Evolutionary conservation across 2,113 vertebrate genomes (phyloP), one percentile per base, ranked within the genome.

Genomic region (Otolemur garnettii): DNA sequence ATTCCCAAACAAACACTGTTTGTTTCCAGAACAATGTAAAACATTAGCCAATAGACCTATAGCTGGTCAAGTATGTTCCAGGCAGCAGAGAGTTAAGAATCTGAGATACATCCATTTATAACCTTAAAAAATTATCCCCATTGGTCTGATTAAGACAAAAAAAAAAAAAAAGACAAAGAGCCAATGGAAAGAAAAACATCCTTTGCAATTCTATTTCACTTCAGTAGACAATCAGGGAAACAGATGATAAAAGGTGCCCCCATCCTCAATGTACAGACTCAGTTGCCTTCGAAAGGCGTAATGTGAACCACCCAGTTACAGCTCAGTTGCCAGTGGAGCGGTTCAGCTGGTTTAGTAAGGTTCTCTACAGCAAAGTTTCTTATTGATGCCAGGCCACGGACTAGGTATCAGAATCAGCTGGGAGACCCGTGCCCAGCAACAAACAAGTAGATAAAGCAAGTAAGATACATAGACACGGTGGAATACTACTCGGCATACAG

Each of bases 91-190:
- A 84, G 53, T 45, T 91, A 83, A 33, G 13, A 85, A 2, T 82
- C 28, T 83, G 77, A 91, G 50, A 74, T 66, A 33, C 10, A 78
- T 45, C 22, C 45, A 91, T 86, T 81, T 89, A 55, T 42, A 74
- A 91, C 11, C 93, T 84, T 69, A 24, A 87, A 83, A 92, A 57
- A 62, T 72, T 62, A 14, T 80, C 55, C 55, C 77, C 30, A 33
- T 62, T 87, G 33, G 13, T 78, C 62, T 87, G 28, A 89, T 71
- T 60, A 91, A 93, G 53, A 12, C 62, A 21, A 91, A 94, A 87
- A 7, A 28, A 68, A 12, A 83, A 83, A 24, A 91, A 94, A 87
- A 7, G 22, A 68, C 15, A 83, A 83, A 24, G 13, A 62, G 17
- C 3, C 74, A 92, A 79, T 21, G 22, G 22, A 21, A 19, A 30